Base-by-base conservation (phyloP, 2,797 vertebrate genomes). In the Chanos chanos region DNA sequence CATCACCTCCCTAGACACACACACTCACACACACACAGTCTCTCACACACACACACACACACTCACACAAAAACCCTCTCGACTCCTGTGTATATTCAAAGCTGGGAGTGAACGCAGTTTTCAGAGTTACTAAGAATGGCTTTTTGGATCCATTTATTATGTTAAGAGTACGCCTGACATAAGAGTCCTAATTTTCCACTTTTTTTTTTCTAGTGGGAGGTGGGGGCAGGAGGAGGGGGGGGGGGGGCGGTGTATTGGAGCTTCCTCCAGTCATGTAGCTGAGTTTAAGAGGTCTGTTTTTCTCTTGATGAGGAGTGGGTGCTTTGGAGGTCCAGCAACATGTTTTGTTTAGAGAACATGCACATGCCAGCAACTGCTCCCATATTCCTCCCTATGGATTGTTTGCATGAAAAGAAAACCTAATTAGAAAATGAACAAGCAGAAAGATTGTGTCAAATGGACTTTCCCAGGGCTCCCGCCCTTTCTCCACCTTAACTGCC, bases 341-440 rank as follows among this genome's bases (percentile, higher is more conserved):
- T 47, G 27, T 24, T 68, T 73, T 73, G 70, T 73, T 70, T 66
- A 45, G 10, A 24, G n/a, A n/a, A n/a, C 54, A 54, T 55, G 19
- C 59, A 34, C 63, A 59, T 56, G 51, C 61, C 39, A 64, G 66
- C 39, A 34, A 48, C 39, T 40, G 45, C 52, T 8, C 22, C 57
- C 54, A 54, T 25, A 49, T 55, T 65, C 59, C 47, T 69, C 58
- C 69, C 56, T 48, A 25, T 27, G 15, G 68, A 77, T 78, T 76
- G 72, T 81, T 81, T 78, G 77, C 34, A 67, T 70, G 75, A 74
- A 71, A 66, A 66, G 62, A 68, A 77, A 60, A 57, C 73, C 54
- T 66, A 56, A 56, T 64, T 73, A 74, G 75, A 66, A 75, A 68
- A 61, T 59, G 71, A 80, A 52, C 44, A 28, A 75, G 75, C 63